A percentile compares a stretch with the other conserved stretches of the same genome.
These are phyloP conservation scores for Dendrocincla tyrannina DNA, from an alignment of 2,797 vertebrate genomes.

Conservation along the genomic window DNA sequence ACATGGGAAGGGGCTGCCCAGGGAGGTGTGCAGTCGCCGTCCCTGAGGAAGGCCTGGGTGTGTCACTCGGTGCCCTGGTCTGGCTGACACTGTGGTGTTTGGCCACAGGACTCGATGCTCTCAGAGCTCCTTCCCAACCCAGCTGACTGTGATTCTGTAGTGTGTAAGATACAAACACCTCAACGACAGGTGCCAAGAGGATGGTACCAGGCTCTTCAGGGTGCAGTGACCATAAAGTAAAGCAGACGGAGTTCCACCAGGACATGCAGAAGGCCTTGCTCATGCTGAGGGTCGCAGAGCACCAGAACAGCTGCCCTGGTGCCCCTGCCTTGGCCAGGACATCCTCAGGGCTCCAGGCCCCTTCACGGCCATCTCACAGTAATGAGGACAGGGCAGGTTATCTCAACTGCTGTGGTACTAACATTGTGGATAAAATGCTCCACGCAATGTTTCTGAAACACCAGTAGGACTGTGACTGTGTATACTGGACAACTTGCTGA, in stretches of 20 bases:
- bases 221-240: not conserved
- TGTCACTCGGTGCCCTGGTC: no score
- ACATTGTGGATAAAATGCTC: not conserved
- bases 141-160: no score
- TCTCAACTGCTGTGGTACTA: not conserved
- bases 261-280: not conserved
- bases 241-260: not conserved
- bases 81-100: no score
- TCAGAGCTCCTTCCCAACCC: no score
- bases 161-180: no score
- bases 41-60: no score
- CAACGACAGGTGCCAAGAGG: not conserved
- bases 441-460: not conserved
- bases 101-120: no score
- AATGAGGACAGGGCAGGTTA: fast-evolving
- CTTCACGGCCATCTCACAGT: no score
- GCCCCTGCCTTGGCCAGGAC: not conserved
- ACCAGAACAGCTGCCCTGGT: not conserved
- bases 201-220: not conserved
- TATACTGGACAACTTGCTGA: not conserved
- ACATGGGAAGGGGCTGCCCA: no score
- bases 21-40: no score
- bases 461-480: fast-evolving
- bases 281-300: not conserved
- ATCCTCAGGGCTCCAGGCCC: fast-evolving